Base-by-base conservation (phyloP, 2,113 vertebrate genomes). In the Nesogale talazaci region DNA sequence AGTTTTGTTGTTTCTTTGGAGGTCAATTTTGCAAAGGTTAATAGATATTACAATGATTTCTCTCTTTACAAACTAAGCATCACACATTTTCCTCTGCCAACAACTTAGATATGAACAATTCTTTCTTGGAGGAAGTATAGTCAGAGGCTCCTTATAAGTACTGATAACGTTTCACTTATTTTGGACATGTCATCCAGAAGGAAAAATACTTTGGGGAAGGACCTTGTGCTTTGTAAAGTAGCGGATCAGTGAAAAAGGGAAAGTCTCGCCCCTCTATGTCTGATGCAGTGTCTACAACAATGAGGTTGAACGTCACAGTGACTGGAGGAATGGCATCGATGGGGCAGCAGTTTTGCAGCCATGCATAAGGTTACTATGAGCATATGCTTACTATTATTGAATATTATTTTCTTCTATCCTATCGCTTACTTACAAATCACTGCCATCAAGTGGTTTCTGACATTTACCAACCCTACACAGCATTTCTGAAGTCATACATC, bases 1-100 rank as follows among this genome's bases (percentile, higher is more conserved):
- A n/a, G 70, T 65, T 84, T 27, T 80, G 29, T 69, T 57, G 69
- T 85, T 83, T 69, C 67, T 78, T 46, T 23, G 22, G 23, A 83
- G 57, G 15, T 56, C 77, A 81, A 78, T 69, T 72, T 81, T 85
- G 20, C 14, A 59, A 88, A 77, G 83, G 0, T 93, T 91, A 91
- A 61, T 6, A 77, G 83, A 92, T 42, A 57, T 38, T 56, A 34
- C 2, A 59, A 0, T 38, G 2, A 23, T 8, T 93, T 80, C 23
- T 69, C 16, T 67, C 91, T 92, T 88, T 67, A 88, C 15, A 84
- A 19, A 85, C 38, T 34, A 93, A 82, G 16, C 20, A 77, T 72
- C 27, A 15, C 5, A 90, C 79, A 36, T 80, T 88, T 76, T 89
- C 0, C 3, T 78, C 40, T 56, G 87, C n/a, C 16, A 57, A 34